Base-by-base conservation (phyloP, 1,140 invertebrate species). In the Archivesica marissinica region DNA sequence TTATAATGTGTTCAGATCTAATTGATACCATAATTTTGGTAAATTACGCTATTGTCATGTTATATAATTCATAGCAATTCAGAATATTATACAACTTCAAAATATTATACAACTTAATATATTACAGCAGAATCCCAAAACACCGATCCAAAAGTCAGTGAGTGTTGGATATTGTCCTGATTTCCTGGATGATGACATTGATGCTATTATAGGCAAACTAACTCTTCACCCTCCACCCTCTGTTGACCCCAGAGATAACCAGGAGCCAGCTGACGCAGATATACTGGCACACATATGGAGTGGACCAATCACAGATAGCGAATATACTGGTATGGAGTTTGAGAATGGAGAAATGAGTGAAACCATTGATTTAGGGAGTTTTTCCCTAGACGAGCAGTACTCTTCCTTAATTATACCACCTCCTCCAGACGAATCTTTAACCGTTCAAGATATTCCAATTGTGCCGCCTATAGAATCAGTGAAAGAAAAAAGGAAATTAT, bases 131-230 rank as follows among this genome's bases (percentile, higher is more conserved):
- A 20, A 70, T 77, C 39, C 35, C 13, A 72, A 39, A 17, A 90
- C 97, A 59, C 97, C 97, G 11, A 72, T 91, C 70, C 75, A 75
- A 11, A 88, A 87, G 47, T 91, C 90, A 64, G 87, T 85, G n/a
- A 91, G 90, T 88, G 87, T 86, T 47, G 90, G 86, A 33, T 86
- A 87, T 35, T 88, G 83, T 74, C 90, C 91, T 20, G 89, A 92
- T 78, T 90, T 92, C 70, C 86, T 92, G 52, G 90, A 91, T 85
- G 81, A 85, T 30, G 92, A 93, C 66, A 94, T 98, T 84, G 97
- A 98, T 92, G 95, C 96, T 70, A 97, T 98, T 90, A 96, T 98
- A 89, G 97, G 97, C 20, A 96, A 96, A 88, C 96, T 98, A 38
- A 96, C 96, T 28, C 96, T 98, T 66, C 97, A 96, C 35, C 97